Base-by-base conservation (phyloP, 2,797 vertebrate species). In the Heteromormyrus szaboi region DNA sequence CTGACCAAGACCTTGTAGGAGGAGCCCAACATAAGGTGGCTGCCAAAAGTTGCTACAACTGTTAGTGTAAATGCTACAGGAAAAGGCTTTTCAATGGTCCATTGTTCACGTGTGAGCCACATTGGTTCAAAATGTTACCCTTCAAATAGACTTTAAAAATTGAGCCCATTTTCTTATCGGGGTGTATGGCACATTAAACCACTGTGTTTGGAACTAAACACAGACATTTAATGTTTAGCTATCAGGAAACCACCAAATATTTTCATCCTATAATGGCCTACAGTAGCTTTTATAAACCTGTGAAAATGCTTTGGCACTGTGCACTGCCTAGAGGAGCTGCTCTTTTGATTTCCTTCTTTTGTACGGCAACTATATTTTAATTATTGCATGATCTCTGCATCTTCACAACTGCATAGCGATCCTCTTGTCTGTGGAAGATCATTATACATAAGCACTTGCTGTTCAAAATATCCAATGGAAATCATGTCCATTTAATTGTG, bases 191-290 rank as follows among this genome's bases (percentile, higher is more conserved):
- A 33, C 59, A 33, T 11, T 86, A 37, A 29, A 88, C 37, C 44
- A 85, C 41, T 46, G 2, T 37, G 79, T 25, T 87, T 85, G 33
- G 17, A 85, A 84, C 2, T 88, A 87, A 89, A 65, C 85, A 68
- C 72, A 89, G 4, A 22, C 90, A 88, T 90, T 88, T 86, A 62
- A 84, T 88, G 56, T 89, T 87, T 85, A 88, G 85, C 81, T 88
- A 85, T 87, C 65, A 88, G 33, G n/a, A 83, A 76, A 11, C 50
- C 29, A 81, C 85, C 41, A 91, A 89, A 92, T 91, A 88, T 79
- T 44, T 79, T 6, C 37, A 44, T 44, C 72, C 14, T 33, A 4
- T 68, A n/a, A 17, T 37, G 37, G 72, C 37, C 37, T 44, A 79
- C 17, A 41, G 72, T 44, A 79, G 72, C 72, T 79, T 79, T 79